Conservation (phyloP, 2,113 vertebrate genomes). For the Phocoena sinus region DNA sequence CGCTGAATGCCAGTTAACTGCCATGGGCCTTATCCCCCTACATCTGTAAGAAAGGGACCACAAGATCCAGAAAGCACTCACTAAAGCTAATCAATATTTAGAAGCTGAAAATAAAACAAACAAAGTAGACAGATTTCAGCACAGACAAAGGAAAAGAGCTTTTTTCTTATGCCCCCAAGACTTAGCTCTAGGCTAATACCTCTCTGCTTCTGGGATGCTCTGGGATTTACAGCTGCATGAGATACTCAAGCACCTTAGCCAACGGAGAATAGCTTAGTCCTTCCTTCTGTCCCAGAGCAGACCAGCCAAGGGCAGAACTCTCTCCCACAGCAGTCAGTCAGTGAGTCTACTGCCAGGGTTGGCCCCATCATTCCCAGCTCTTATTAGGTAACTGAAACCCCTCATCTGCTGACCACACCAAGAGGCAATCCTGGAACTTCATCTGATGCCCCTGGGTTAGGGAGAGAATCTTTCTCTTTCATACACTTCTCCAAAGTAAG, state of each 20-base stretch:
- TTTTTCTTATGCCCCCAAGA: background rate
- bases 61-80: constrained; percentile 47
- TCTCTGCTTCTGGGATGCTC: background rate
- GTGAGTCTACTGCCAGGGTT: background rate
- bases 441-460: background rate
- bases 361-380: background rate
- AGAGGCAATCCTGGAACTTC: background rate
- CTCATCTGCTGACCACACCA: background rate
- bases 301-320: rapidly evolving
- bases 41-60: constrained; percentile 40
- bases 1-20: constrained; percentile 66
- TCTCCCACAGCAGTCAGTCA: background rate
- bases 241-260: background rate
- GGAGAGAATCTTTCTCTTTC: background rate
- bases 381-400: background rate
- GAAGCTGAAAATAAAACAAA: constrained; percentile 63
- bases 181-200: background rate
- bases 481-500: background rate
- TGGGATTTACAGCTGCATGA: background rate
- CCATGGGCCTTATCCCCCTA: background rate
- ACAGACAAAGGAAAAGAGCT: background rate
- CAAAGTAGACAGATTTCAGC: background rate
- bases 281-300: background rate
- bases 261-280: background rate
- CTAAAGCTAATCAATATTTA: constrained; percentile 67